Evolutionary conservation across 1,140 invertebrate species (phyloP), one percentile per base, ranked within the genome.

Genomic region (Drosophila rufa): DNA sequence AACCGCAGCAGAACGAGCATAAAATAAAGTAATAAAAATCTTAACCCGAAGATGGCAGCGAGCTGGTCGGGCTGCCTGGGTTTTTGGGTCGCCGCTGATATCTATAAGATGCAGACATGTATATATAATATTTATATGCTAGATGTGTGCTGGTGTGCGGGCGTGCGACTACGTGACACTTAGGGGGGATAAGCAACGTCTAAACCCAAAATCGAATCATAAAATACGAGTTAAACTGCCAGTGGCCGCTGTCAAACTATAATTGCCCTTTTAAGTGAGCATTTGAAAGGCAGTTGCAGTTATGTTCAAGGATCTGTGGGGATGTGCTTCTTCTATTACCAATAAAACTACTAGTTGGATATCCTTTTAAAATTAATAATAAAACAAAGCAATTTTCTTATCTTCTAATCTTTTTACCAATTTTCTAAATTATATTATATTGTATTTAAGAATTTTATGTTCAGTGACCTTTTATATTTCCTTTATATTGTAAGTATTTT

Each of bases 21-120:
- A 89, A 89, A 89, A 89, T 89, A 89, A 90, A 89, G 84, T 89
- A 89, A 89, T 89, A 89, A 90, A 89, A 89, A 89, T 89, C 85
- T 90, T 90, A 84, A 79, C 74, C 77, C 66, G 62, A 51, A 38
- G 47, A 61, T 60, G 57, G 30, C 8, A 53, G 66, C 30, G 58
- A 14, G 56, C 40, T 48, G 46, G 42, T 9, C 19, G 25, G 46
- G 33, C 15, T 38, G 60, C 30, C 25, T n/a, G 51, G 47, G 60
- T 53, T 75, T 56, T 40, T 56, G 53, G 53, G 53, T 56, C 36
- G 36, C 40, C 53, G 53, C 53, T 17, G 68, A 78, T 87, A 87
- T 89, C 84, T 84, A 62, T 70, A 76, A 75, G 84, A 70, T 66
- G 67, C 84, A 89, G 80, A 81, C 85, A 83, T 80, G 76, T 83